Base-by-base conservation (phyloP, 2,888 invertebrate genomes). In the Seira sanloemensis region DNA sequence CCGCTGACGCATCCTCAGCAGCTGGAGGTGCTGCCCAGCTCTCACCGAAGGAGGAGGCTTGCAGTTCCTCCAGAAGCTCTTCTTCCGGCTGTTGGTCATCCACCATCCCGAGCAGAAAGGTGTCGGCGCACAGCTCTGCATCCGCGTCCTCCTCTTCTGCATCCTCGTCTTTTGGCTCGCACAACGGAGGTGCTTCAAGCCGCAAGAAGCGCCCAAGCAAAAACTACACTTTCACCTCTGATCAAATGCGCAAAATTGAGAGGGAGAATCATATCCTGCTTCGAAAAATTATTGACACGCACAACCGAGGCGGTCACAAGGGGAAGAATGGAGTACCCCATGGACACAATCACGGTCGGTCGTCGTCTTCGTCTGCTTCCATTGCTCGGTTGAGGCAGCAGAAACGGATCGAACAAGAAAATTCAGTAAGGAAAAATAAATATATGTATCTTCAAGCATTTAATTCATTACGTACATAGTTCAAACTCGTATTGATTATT, bases 351-450 rank as follows among this genome's bases (percentile, higher is more conserved):
- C 62, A 75, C 18, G 89, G 86, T 0, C 90, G 89, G 81, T 67
- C 77, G 7, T 5, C 65, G 1, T 50, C 89, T 1, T 90, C 91
- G 66, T 91, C 91, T 27, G 92, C 93, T 37, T 92, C 92, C 16
- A 91, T 93, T 62, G 93, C 93, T 88, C 90, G 93, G 66, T 91
- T 90, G 78, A 91, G 90, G 85, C 91, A 92, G 23, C 93, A 93
- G 84, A 90, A 90, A 78, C 91, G 91, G 87, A 93, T 93, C 86
- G 92, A 93, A 85, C 90, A 90, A 84, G 93, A 93, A 84, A 93
- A 93, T 90, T 90, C 92, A 91, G 93, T 93, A 90, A 87, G 91
- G 87, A 58, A 73, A 18, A 66, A 23, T 2, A 5, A 25, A 21
- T 62, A 27, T 50, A 26, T 58, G 5, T 65, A 5, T 65, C 18